Evolutionary conservation across 2,888 invertebrate species (phyloP).

Genomic region (Cerceris ruficornis): DNA sequence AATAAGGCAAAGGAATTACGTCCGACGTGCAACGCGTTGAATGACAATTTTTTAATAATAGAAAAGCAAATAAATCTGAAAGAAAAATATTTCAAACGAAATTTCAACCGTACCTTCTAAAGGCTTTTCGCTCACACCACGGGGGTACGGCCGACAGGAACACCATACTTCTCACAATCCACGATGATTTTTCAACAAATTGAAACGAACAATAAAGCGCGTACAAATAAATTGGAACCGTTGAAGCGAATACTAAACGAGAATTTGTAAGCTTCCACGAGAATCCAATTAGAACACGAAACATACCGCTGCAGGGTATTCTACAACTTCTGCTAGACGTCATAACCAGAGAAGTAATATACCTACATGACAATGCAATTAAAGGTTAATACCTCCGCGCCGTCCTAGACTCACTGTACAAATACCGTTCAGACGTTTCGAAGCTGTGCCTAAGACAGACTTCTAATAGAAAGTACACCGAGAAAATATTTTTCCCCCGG

Average conservation of each 20-base stretch:
- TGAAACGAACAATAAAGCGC: slow-evolving; percentile 31
- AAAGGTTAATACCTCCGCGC: slow-evolving; percentile 57
- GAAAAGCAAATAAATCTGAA: too few species aligned
- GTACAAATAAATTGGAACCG: slow-evolving; percentile 39
- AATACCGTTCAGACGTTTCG: slow-evolving; percentile 10
- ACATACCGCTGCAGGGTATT: slow-evolving; percentile 30
- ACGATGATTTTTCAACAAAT: slow-evolving; percentile 8
- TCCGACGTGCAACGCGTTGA: too few species aligned
- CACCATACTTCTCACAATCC: background rate
- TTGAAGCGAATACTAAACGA: slow-evolving; percentile 37
- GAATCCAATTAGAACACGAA: slow-evolving; percentile 55
- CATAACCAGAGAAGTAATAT: slow-evolving; percentile 49
- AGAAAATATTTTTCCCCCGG: slow-evolving; percentile 3
- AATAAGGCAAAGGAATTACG: too few species aligned
- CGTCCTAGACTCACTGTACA: slow-evolving; percentile 6
- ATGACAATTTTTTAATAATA: too few species aligned
- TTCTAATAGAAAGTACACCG: background rate
- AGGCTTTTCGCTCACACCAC: too few species aligned
- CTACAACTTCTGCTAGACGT: slow-evolving; percentile 40
- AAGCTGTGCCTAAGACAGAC: background rate
- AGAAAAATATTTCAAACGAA: too few species aligned
- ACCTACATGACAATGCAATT: slow-evolving; percentile 56
- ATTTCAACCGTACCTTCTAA: too few species aligned
- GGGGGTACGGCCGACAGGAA: too few species aligned
- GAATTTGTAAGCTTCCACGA: slow-evolving; percentile 43